Conservation (phyloP, 2,888 invertebrate genomes). For the Eristalis pertinax region DNA sequence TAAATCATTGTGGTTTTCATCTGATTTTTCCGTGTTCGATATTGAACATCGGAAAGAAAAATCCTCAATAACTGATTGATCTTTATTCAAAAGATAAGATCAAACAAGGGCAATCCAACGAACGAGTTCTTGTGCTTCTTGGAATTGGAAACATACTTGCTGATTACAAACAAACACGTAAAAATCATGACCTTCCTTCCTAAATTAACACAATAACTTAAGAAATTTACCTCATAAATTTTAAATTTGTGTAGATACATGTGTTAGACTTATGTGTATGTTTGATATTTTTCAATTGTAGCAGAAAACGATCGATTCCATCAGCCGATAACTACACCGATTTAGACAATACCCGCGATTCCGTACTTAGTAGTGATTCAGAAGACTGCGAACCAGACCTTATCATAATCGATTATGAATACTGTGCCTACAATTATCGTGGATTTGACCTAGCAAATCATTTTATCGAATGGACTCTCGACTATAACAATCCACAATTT, state of each 20-base stretch:
- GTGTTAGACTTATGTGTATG: background rate
- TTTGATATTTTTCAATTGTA: constrained; percentile 13
- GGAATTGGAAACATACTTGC: background rate
- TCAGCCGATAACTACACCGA: constrained; percentile 74
- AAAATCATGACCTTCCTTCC: background rate
- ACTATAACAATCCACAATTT: constrained; percentile 89
- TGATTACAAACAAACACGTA: background rate
- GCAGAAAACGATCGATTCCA: constrained; percentile 73
- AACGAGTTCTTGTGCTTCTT: background rate
- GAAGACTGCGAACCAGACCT: constrained; percentile 83
- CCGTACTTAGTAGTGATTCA: constrained; percentile 77
- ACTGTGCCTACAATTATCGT: constrained; percentile 96
- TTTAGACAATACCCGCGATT: constrained; percentile 78
- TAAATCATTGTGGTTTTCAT: background rate
- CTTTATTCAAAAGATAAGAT: background rate
- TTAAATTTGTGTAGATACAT: background rate
- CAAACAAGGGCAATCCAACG: background rate
- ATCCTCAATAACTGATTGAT: background rate
- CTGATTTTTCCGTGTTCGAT: background rate
- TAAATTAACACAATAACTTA: background rate
- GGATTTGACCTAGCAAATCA: constrained; percentile 98
- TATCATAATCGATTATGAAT: constrained; percentile 95
- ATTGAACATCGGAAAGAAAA: background rate
- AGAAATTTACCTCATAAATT: background rate
- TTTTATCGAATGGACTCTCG: constrained; percentile 95